phyloP scores from a whole-genome alignment of 2,113 vertebrate species.

The Erythrolamprus reginae region DNA sequence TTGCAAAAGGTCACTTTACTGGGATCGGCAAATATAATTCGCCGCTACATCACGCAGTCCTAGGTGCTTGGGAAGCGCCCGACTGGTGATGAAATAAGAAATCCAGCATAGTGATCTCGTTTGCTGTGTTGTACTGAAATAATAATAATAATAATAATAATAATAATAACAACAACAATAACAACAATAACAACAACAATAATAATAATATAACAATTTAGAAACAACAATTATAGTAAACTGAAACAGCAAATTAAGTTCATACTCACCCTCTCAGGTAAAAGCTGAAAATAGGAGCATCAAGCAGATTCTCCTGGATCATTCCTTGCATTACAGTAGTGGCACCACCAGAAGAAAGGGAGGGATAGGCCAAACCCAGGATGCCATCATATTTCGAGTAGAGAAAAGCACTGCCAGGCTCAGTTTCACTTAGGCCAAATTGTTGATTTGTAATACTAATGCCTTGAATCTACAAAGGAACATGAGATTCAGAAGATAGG shows the following conservation, averaged over 20 bases:
- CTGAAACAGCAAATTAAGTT: not conserved
- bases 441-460: slow-evolving; percentile 60
- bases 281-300: slow-evolving; percentile 19
- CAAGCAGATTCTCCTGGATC: slow-evolving; percentile 18
- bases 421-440: slow-evolving; percentile 63
- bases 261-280: slow-evolving; percentile 32
- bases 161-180: too few relatives aligned
- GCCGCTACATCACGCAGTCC: too few relatives aligned
- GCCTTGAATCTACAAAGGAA: slow-evolving; percentile 50
- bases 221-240: not conserved
- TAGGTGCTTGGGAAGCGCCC: too few relatives aligned
- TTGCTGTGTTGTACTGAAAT: too few relatives aligned
- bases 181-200: too few relatives aligned
- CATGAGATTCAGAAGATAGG: not conserved
- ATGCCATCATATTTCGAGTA: slow-evolving; percentile 40
- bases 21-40: too few relatives aligned
- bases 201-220: too few relatives aligned
- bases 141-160: too few relatives aligned
- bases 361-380: slow-evolving; percentile 35
- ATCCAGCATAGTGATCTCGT: too few relatives aligned
- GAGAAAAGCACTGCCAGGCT: slow-evolving; percentile 39
- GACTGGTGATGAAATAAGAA: too few relatives aligned
- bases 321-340: slow-evolving; percentile 30
- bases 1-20: too few relatives aligned
- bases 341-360: slow-evolving; percentile 22